Conservation (phyloP, 2,888 invertebrate genomes). For the Disparrhopalites patrizii region DNA sequence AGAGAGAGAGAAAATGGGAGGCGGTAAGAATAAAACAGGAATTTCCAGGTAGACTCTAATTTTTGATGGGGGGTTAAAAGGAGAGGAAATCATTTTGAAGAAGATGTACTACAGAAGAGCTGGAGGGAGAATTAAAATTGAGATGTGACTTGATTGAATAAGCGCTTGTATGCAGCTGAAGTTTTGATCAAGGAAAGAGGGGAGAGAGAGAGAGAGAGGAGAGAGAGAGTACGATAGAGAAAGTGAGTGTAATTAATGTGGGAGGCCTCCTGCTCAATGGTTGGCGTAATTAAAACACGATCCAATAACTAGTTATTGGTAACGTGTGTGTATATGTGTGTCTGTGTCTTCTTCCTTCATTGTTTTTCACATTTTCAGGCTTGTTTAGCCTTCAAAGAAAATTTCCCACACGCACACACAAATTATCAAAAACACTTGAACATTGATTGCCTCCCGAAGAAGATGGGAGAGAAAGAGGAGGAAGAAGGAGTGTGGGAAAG, state of each 20-base stretch:
- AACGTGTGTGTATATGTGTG: too few species aligned
- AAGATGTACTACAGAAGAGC: background rate
- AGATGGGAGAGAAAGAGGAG: background rate
- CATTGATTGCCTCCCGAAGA: background rate
- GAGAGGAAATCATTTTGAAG: too few species aligned
- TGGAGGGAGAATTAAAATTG: background rate
- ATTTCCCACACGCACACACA: too few species aligned
- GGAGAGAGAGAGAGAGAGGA: slow-evolving; percentile 10
- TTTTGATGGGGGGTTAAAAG: too few species aligned
- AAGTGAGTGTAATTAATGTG: background rate
- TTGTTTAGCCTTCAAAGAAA: background rate
- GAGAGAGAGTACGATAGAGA: slow-evolving; percentile 14
- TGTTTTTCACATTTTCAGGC: background rate
- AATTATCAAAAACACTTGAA: slow-evolving; percentile 9
- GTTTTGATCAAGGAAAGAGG: too few species aligned
- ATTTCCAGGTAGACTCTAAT: too few species aligned
- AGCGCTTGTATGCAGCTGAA: too few species aligned
- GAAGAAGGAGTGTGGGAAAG: slow-evolving; percentile 2
- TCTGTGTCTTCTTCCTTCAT: background rate
- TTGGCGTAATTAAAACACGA: background rate
- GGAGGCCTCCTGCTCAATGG: slow-evolving; percentile 1
- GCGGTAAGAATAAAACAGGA: too few species aligned
- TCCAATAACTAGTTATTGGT: background rate
- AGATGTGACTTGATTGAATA: too few species aligned
- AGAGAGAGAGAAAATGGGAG: background rate